phyloP scores from a whole-genome alignment of 2,113 vertebrate genomes.

The Embiotoca jacksoni region DNA sequence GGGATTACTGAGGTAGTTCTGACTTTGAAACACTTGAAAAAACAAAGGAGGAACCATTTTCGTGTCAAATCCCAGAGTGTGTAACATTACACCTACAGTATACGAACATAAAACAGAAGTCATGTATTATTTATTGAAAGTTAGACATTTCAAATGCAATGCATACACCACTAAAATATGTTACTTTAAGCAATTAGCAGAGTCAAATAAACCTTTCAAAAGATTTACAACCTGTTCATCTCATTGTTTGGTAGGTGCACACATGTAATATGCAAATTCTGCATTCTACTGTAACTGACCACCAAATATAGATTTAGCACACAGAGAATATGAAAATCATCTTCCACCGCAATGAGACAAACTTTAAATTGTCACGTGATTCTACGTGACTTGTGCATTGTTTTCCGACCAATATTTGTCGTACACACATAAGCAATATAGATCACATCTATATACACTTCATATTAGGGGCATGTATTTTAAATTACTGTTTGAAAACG shows the following conservation, averaged over 20 bases:
- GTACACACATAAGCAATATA: neutral
- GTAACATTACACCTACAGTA: neutral
- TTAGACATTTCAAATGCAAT: too few species aligned
- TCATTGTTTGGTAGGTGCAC: neutral
- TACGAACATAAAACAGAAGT: neutral
- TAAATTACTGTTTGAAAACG: conserved; percentile 20
- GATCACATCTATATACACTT: neutral
- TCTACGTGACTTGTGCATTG: neutral
- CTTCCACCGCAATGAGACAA: neutral
- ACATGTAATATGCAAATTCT: neutral
- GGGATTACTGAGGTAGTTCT: neutral
- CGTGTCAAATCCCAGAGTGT: neutral
- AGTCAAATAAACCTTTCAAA: neutral
- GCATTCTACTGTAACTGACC: neutral
- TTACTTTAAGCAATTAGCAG: too few species aligned
- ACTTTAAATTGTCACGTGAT: neutral
- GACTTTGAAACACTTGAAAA: neutral
- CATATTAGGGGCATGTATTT: neutral
- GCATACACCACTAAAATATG: too few species aligned
- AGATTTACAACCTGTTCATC: neutral
- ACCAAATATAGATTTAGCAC: too few species aligned
- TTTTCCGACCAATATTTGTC: neutral
- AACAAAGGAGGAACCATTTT: too few species aligned
- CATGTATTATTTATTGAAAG: too few species aligned
- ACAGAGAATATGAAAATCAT: neutral